Conservation (phyloP, 2,888 invertebrate genomes). For the Papilio protenor region DNA sequence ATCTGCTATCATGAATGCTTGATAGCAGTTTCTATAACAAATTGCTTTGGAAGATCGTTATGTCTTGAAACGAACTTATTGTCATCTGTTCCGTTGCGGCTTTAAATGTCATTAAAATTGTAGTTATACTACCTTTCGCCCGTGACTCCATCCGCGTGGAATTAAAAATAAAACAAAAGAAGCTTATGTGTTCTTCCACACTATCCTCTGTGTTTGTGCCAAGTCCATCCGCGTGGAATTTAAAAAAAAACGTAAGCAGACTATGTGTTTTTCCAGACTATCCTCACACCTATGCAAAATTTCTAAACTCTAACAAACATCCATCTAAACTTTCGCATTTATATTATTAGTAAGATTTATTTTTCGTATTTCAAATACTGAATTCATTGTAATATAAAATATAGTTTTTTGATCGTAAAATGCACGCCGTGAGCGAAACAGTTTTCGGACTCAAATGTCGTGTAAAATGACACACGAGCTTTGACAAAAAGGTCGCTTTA, state of each 20-base stretch:
- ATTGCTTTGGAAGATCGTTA: constrained; percentile 1
- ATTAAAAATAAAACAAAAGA: too few species aligned
- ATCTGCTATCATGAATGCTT: constrained; percentile 34
- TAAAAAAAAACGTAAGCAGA: too few species aligned
- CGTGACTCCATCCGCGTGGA: too few species aligned
- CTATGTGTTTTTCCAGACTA: too few species aligned
- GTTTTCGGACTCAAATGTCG: constrained; percentile 20
- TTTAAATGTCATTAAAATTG: background rate
- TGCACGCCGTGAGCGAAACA: constrained; percentile 16
- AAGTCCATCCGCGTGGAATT: too few species aligned
- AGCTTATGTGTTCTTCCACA: too few species aligned
- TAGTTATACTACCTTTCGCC: background rate
- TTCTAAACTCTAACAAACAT: too few species aligned
- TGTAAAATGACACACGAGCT: constrained; percentile 27
- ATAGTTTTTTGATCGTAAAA: constrained; percentile 15
- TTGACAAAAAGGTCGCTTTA: constrained; percentile 24
- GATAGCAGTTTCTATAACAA: constrained; percentile 23
- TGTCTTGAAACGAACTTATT: constrained; percentile 22
- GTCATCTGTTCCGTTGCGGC: background rate
- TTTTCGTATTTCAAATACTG: background rate
- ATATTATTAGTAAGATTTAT: background rate
- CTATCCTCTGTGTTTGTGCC: too few species aligned
- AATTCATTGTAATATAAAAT: constrained; percentile 14
- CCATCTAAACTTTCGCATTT: background rate
- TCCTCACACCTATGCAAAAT: too few species aligned